Evolutionary conservation across 1,140 invertebrate genomes (phyloP).

Genomic region (Drosophila chauvacae): DNA sequence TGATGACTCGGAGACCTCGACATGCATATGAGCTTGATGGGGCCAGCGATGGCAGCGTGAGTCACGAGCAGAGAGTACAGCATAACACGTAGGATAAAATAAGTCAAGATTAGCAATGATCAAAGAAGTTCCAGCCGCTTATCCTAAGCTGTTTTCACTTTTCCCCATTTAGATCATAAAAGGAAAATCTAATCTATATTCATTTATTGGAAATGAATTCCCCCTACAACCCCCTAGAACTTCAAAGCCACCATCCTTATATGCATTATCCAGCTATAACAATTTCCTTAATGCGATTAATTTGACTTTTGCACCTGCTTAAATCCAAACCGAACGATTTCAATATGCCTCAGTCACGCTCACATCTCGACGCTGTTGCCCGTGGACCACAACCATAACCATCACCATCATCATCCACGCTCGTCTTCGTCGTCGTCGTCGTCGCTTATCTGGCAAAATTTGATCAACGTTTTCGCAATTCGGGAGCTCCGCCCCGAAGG

Average conservation of each 20-base stretch:
- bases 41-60: conserved; percentile 22
- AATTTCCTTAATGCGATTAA: conserved; percentile 16
- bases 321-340: background rate
- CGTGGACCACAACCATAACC: conserved; percentile 46
- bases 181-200: background rate
- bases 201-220: background rate
- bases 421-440: conserved; percentile 36
- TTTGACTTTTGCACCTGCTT: conserved; percentile 35
- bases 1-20: conserved; percentile 55
- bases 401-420: conserved; percentile 61
- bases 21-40: conserved; percentile 73
- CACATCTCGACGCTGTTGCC: conserved; percentile 11
- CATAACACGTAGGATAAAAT: background rate
- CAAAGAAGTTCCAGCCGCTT: background rate
- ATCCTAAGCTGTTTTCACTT: background rate
- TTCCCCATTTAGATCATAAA: too few species aligned
- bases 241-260: background rate
- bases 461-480: conserved; percentile 83
- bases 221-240: background rate
- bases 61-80: conserved; percentile 2
- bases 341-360: conserved; percentile 30
- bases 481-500: conserved; percentile 82
- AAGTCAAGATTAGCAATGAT: background rate
- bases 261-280: conserved; percentile 6
- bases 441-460: conserved; percentile 78